Evolutionary conservation across 2,113 vertebrate genomes (phyloP).

Genomic region (Narcine bancroftii): DNA sequence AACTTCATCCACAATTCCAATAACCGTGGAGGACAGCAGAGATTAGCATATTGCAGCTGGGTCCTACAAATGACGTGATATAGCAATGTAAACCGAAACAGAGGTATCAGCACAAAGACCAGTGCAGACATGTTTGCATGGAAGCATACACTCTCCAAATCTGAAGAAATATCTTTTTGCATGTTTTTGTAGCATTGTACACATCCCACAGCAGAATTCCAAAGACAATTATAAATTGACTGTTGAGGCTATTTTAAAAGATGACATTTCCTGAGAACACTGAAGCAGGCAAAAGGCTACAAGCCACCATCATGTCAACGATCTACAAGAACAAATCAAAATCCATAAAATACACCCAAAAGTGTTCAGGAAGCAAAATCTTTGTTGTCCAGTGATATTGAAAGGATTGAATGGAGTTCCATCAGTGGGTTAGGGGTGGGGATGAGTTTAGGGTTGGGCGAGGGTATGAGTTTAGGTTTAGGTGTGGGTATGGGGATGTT

Average conservation of each 20-base stretch:
- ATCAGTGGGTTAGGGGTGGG: too few species aligned
- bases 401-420: too few species aligned
- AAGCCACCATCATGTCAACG: too few species aligned
- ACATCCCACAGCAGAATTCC: background rate
- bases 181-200: background rate
- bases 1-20: background rate
- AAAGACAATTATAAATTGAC: background rate
- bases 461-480: too few species aligned
- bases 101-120: background rate
- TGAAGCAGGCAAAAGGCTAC: too few species aligned
- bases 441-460: too few species aligned
- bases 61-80: background rate
- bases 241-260: background rate
- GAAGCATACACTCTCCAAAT: background rate
- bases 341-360: too few species aligned
- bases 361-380: too few species aligned
- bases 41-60: background rate
- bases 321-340: too few species aligned
- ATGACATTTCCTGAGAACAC: too few species aligned
- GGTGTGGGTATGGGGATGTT: too few species aligned
- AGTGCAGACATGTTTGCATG: background rate
- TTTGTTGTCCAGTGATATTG: too few species aligned
- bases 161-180: background rate
- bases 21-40: background rate
- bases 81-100: background rate